phyloP scores from a whole-genome alignment of 1,140 invertebrate genomes.

The Oncopodura yosiiana region DNA sequence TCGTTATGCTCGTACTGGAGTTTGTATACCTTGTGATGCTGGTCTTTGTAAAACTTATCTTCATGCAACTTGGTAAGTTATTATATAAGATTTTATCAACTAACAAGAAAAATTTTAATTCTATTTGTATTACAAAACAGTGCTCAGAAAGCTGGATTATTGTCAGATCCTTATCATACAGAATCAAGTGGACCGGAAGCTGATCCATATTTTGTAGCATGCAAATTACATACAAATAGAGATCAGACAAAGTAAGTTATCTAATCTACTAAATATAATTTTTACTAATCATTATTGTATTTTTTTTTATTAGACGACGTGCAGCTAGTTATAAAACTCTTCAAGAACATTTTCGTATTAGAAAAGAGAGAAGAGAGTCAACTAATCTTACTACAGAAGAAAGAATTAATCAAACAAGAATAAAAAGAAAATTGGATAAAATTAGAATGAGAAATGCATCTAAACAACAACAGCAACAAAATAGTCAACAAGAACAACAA shows the following conservation, averaged over 20 bases:
- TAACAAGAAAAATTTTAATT: not conserved
- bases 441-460: slow-evolving; percentile 17
- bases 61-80: slow-evolving; percentile 96
- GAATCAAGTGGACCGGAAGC: slow-evolving; percentile 57
- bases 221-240: slow-evolving; percentile 81
- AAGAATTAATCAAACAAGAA: slow-evolving; percentile 16
- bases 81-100: too few relatives aligned
- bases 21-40: slow-evolving; percentile 93
- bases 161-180: slow-evolving; percentile 85
- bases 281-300: not conserved
- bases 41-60: slow-evolving; percentile 96
- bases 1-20: slow-evolving; percentile 78
- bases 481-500: not conserved
- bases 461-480: slow-evolving; percentile 11
- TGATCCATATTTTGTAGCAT: slow-evolving; percentile 95
- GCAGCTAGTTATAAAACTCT: slow-evolving; percentile 79
- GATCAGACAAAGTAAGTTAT: slow-evolving; percentile 36
- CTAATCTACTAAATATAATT: not conserved
- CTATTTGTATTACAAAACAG: slow-evolving; percentile 45
- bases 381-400: slow-evolving; percentile 1
- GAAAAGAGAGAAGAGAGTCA: slow-evolving; percentile 52
- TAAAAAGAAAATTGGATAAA: slow-evolving; percentile 54
- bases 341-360: slow-evolving; percentile 65
- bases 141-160: slow-evolving; percentile 81
- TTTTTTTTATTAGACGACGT: slow-evolving; percentile 42